A percentile compares a stretch with the other conserved stretches of the same genome.
phyloP scores from a whole-genome alignment of 1,140 invertebrate species.

The Drosophila paulistorum region DNA sequence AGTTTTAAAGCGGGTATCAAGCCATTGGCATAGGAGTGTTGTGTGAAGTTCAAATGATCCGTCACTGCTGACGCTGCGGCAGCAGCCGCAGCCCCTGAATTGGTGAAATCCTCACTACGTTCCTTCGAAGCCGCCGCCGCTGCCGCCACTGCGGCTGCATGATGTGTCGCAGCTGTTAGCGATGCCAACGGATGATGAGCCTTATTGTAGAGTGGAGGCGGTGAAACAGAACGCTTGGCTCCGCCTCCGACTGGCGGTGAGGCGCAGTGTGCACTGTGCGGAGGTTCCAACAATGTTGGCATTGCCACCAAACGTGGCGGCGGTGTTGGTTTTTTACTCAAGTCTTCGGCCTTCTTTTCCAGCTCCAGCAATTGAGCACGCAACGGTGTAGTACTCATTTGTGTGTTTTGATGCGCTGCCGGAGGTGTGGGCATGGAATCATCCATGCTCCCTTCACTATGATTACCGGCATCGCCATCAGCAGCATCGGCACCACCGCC shows the following conservation, averaged over 20 bases:
- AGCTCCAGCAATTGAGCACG: constrained; percentile 60
- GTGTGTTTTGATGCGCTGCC: constrained; percentile 72
- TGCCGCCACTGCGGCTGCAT: constrained; percentile 29
- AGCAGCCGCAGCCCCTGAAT: not conserved
- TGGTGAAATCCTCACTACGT: constrained; percentile 53
- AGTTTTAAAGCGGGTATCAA: constrained; percentile 76
- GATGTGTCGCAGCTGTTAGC: constrained; percentile 42
- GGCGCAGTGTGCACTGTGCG: constrained; percentile 48
- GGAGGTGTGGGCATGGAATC: constrained; percentile 65
- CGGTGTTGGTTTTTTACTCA: constrained; percentile 66
- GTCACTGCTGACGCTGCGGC: not conserved
- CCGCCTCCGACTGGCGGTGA: constrained; percentile 48
- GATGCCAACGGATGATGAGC: constrained; percentile 74
- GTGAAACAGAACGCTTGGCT: constrained; percentile 73
- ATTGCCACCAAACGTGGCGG: constrained; percentile 1
- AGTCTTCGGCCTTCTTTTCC: constrained; percentile 76
- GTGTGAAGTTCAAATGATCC: constrained; percentile 78
- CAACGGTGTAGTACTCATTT: constrained; percentile 65
- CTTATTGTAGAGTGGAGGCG: constrained; percentile 76
- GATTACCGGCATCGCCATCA: constrained; percentile 45
- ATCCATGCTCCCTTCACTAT: constrained; percentile 57
- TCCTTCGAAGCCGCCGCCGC: constrained; percentile 31
- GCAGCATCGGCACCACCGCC: constrained; percentile 46
- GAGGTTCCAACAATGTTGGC: constrained; percentile 41
- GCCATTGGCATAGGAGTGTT: constrained; percentile 78